Conservation (phyloP, 2,113 vertebrate genomes). For the Poecilia latipinna region DNA sequence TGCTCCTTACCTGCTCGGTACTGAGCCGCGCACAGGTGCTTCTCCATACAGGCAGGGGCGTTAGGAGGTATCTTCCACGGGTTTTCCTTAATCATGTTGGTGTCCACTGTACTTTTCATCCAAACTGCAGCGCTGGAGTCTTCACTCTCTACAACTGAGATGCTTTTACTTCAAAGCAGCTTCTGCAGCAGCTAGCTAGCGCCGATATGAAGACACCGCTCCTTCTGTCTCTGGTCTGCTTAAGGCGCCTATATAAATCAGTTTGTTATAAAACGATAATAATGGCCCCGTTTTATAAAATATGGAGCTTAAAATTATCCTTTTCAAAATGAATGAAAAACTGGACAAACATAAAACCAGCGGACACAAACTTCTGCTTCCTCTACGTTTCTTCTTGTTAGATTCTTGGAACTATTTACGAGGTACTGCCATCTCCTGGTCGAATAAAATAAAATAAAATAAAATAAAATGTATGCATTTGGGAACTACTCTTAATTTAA, state of each 20-base stretch:
- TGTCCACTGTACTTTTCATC: slow-evolving; percentile 61
- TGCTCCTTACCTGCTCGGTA: slow-evolving; percentile 83
- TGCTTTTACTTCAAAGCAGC: background rate
- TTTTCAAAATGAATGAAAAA: slow-evolving; percentile 40
- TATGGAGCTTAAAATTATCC: background rate
- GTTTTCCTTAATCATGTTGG: slow-evolving; percentile 81
- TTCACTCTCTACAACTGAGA: background rate
- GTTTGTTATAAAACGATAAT: background rate
- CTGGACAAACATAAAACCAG: slow-evolving; percentile 33
- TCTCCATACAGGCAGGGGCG: slow-evolving; percentile 94
- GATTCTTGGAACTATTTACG: background rate
- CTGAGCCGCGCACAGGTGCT: slow-evolving; percentile 85
- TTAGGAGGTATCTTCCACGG: slow-evolving; percentile 89
- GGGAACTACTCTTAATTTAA: too few relatives aligned
- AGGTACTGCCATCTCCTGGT: background rate
- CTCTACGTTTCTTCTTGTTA: slow-evolving; percentile 10
- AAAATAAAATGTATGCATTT: too few relatives aligned
- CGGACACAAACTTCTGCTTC: slow-evolving; percentile 56
- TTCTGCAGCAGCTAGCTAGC: slow-evolving; percentile 15
- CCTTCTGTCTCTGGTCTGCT: background rate
- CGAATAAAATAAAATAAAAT: too few relatives aligned
- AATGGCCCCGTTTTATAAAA: background rate
- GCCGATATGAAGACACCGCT: background rate
- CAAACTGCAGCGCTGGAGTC: background rate
- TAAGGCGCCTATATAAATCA: background rate